Evolutionary conservation across 92 coral and sea anemone genomes (phyloP), one percentile per base, ranked within the genome.

Genomic region (Isaurus tuberculatus): DNA sequence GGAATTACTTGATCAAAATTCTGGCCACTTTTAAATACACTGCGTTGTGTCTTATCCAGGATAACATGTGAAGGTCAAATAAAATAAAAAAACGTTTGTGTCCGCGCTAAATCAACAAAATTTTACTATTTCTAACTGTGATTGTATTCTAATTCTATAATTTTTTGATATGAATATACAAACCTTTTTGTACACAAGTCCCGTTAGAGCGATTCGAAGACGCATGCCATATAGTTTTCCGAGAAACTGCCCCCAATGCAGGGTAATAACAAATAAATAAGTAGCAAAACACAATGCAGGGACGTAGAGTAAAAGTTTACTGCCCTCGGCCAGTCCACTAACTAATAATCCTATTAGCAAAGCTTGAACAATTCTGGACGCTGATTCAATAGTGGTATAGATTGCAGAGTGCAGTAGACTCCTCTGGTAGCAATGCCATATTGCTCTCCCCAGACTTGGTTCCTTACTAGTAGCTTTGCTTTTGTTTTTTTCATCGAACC

Each of bases 181-280:
- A n/a, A 69, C 74, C 74, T 69, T 69, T 69, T 69, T 69, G 20
- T 69, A 69, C 51, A 74, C 80, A 17, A 74, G 80, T 29, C 80
- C 80, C 30, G 80, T 74, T 37, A 74, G 80, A 2, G 80, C 80
- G n/a, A 74, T 31, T 0, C 80, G 80, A 30, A 74, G 80, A 15
- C 80, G 80, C 80, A 74, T 74, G 16, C 80, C 80, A 26, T 48
- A 74, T 8, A 74, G 46, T 25, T 74, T 74, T 29, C 80, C 80
- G 2, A 74, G 65, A 74, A 74, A 74, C 36, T 74, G 80, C 30
- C 80, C 80, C 27, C 80, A 65, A 15, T 74, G 80, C 32, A 74
- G 33, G 31, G 80, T 74, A 1, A 74, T 51, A 46, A 74, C 80
- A 51, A 51, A 74, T 48, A 48, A 48, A 73, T 73, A 73, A 29